phyloP scores from a whole-genome alignment of 2,797 vertebrate genomes.

The Spinibarbus caldwelli region DNA sequence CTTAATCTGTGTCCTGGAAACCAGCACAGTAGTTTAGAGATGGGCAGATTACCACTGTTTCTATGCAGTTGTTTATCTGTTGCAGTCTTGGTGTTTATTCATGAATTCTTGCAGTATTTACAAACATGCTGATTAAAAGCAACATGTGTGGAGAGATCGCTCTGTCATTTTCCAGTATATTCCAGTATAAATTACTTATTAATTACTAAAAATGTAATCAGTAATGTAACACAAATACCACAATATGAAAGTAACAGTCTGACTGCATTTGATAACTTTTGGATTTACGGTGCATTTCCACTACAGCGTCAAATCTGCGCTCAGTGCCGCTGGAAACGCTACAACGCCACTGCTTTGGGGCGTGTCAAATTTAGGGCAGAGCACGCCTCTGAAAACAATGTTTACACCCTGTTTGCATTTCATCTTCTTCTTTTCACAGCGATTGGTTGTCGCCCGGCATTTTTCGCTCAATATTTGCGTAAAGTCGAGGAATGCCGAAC shows the following conservation, averaged over 20 bases:
- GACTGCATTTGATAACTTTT: background rate
- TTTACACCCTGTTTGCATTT: no score
- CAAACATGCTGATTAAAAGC: background rate
- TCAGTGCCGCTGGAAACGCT: no score
- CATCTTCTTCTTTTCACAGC: no score
- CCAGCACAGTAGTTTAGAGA: conserved; percentile 1
- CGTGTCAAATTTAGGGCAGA: no score
- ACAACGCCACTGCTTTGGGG: no score
- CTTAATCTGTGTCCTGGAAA: conserved; percentile 14
- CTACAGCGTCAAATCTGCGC: no score
- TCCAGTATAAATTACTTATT: background rate
- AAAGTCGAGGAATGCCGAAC: no score
- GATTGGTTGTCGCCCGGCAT: no score
- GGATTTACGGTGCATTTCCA: no score
- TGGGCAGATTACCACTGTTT: background rate
- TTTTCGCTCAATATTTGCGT: no score
- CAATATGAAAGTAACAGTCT: background rate
- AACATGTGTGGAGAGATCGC: background rate
- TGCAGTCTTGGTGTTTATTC: conserved; percentile 2
- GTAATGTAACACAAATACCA: background rate
- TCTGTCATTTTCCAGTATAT: background rate
- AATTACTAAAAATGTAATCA: background rate
- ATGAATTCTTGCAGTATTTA: background rate
- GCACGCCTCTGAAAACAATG: no score
- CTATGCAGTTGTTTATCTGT: conserved; percentile 19